Conservation (phyloP, 2,113 vertebrate species). For the Rhinolophus sinicus region DNA sequence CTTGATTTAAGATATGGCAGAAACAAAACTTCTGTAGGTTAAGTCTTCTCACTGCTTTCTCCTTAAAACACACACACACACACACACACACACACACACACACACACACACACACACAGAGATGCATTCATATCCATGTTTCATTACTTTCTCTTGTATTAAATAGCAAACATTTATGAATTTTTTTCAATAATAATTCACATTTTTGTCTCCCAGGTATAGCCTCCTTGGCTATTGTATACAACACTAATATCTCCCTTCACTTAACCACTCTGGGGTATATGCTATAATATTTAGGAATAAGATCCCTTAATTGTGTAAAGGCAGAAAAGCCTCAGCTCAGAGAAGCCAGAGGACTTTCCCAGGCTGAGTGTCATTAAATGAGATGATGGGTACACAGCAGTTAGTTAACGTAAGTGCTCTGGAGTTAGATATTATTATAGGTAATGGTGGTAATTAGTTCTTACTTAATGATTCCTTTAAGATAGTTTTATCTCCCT, state of each 20-base stretch:
- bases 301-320: not conserved
- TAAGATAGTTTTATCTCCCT: slow-evolving; percentile 34
- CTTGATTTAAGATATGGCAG: not conserved
- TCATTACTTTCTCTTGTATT: not conserved
- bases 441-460: not conserved
- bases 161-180: not conserved
- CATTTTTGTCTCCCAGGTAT: not conserved
- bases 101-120: not conserved
- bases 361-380: not conserved
- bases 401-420: not conserved
- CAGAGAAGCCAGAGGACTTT: not conserved
- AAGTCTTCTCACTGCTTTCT: not conserved
- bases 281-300: not conserved
- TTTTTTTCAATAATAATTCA: slow-evolving; percentile 28
- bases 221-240: not conserved
- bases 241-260: not conserved
- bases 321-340: not conserved
- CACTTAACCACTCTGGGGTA: not conserved
- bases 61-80: not conserved
- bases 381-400: not conserved
- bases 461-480: slow-evolving; percentile 26
- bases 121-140: not conserved
- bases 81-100: not conserved
- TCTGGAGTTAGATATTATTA: slow-evolving; percentile 1
- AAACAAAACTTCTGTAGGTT: not conserved